These are phyloP conservation scores for Phortica variegata DNA, from an alignment of 1,140 invertebrate genomes.

Conservation along the genomic window DNA sequence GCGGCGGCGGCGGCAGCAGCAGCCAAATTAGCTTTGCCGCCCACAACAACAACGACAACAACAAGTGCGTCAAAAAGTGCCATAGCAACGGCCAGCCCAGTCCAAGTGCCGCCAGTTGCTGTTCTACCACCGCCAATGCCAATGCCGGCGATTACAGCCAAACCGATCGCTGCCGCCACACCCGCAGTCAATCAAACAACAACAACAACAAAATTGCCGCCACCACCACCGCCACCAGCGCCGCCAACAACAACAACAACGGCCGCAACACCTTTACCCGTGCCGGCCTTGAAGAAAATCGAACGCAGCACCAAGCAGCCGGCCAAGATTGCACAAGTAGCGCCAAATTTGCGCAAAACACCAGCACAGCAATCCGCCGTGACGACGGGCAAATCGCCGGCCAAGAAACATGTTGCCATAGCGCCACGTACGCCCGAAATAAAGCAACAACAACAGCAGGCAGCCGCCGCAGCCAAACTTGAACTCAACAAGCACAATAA, in stretches of 20 bases:
- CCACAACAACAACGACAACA: conserved; percentile 7
- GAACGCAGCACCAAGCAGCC: conserved; percentile 51
- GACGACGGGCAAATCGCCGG: conserved; percentile 43
- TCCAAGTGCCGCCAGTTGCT: not conserved
- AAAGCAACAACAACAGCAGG: conserved; percentile 45
- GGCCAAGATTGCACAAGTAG: conserved; percentile 54
- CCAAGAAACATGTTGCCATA: conserved; percentile 55
- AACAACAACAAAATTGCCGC: too few species aligned
- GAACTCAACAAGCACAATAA: too few species aligned
- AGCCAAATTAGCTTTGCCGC: conserved; percentile 1
- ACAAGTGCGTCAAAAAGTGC: conserved; percentile 3
- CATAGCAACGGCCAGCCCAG: not conserved
- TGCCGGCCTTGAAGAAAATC: conserved; percentile 51
- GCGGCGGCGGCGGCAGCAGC: conserved; percentile 7
- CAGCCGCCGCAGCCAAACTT: conserved; percentile 1
- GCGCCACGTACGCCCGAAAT: conserved; percentile 52
- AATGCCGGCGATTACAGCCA: too few species aligned
- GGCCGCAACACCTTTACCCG: conserved; percentile 21
- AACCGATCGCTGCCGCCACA: not conserved
- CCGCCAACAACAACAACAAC: conserved; percentile 4
- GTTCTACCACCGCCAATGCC: conserved; percentile 9
- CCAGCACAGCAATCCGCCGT: too few species aligned
- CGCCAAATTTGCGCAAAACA: conserved; percentile 52
- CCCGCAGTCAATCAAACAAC: not conserved
- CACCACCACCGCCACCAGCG: conserved; percentile 4